These are phyloP conservation scores for Scarus forsteni DNA, from an alignment of 2,797 vertebrate genomes.

Conservation along the genomic window DNA sequence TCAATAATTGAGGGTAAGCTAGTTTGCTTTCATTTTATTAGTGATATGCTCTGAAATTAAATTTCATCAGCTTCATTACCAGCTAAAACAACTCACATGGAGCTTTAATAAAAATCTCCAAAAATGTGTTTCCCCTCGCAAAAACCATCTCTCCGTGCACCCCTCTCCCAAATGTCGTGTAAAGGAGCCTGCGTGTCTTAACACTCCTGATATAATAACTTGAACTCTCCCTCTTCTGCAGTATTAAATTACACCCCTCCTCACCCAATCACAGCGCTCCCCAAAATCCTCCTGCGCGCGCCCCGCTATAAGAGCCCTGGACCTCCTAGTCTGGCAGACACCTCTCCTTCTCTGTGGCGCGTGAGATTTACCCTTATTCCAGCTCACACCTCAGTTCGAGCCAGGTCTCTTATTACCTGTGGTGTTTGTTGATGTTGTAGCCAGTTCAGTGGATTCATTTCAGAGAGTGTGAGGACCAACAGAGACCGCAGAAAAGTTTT, in stretches of 20 bases:
- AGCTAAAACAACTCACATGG: too few species aligned
- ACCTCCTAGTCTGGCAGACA: conserved; percentile 80
- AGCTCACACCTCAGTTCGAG: conserved; percentile 16
- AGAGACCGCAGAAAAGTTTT: conserved; percentile 39
- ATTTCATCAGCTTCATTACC: too few species aligned
- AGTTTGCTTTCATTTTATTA: too few species aligned
- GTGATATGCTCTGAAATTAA: too few species aligned
- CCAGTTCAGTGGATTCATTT: conserved; percentile 18
- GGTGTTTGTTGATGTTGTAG: conserved; percentile 57
- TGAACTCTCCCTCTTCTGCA: conserved; percentile 59
- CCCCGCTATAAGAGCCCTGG: conserved; percentile 92
- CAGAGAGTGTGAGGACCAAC: conserved; percentile 32
- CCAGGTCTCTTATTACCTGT: conserved; percentile 32
- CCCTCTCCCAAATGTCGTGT: conserved; percentile 18
- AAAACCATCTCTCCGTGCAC: conserved; percentile 22
- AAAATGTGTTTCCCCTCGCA: conserved; percentile 11
- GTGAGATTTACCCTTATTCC: conserved; percentile 58
- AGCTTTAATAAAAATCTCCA: conserved; percentile 4
- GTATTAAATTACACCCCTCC: conserved; percentile 78
- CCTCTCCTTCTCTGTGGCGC: conserved; percentile 64
- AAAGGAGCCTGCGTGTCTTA: conserved; percentile 40
- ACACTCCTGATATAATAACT: conserved; percentile 60
- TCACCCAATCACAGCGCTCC: conserved; percentile 90
- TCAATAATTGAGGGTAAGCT: too few species aligned
- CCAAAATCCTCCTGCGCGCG: conserved; percentile 90